A percentile compares a stretch with the other conserved stretches of the same genome.
Evolutionary conservation across 1,140 invertebrate species (phyloP).

Genomic region (Lepidurus packardi): DNA sequence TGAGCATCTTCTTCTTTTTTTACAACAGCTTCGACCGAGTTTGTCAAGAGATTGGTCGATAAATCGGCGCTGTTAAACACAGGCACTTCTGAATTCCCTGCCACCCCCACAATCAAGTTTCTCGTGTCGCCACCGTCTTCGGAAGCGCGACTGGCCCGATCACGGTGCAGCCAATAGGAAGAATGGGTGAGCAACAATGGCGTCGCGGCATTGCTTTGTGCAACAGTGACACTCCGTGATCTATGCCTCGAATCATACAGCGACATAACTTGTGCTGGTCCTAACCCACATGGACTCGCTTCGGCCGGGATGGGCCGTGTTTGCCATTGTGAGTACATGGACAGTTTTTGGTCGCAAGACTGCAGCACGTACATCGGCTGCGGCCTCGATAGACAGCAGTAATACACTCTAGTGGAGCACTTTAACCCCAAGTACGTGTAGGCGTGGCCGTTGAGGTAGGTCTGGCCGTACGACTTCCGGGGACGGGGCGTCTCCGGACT

Average conservation of each 20-base stretch:
- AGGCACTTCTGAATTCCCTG: slow-evolving; percentile 21
- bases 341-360: slow-evolving; percentile 72
- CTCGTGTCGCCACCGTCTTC: slow-evolving; percentile 29
- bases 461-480: slow-evolving; percentile 77
- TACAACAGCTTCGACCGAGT: slow-evolving; percentile 16
- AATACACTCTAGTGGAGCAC: slow-evolving; percentile 81
- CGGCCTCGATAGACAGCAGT: slow-evolving; percentile 84
- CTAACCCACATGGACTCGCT: slow-evolving; percentile 63
- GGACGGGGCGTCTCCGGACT: slow-evolving; percentile 85
- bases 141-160: slow-evolving; percentile 25
- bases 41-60: slow-evolving; percentile 33
- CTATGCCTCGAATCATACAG: slow-evolving; percentile 58
- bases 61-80: slow-evolving; percentile 29
- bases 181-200: slow-evolving; percentile 64
- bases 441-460: slow-evolving; percentile 82
- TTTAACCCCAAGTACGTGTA: slow-evolving; percentile 88
- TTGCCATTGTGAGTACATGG: slow-evolving; percentile 98
- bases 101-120: slow-evolving; percentile 30
- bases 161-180: slow-evolving; percentile 48
- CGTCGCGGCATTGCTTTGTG: slow-evolving; percentile 48
- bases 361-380: slow-evolving; percentile 87
- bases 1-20: slow-evolving; percentile 11
- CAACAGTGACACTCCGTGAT: slow-evolving; percentile 53
- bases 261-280: slow-evolving; percentile 57
- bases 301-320: slow-evolving; percentile 52